Conservation (phyloP, 1,140 invertebrate genomes). For the Hypothenemus hampei region DNA sequence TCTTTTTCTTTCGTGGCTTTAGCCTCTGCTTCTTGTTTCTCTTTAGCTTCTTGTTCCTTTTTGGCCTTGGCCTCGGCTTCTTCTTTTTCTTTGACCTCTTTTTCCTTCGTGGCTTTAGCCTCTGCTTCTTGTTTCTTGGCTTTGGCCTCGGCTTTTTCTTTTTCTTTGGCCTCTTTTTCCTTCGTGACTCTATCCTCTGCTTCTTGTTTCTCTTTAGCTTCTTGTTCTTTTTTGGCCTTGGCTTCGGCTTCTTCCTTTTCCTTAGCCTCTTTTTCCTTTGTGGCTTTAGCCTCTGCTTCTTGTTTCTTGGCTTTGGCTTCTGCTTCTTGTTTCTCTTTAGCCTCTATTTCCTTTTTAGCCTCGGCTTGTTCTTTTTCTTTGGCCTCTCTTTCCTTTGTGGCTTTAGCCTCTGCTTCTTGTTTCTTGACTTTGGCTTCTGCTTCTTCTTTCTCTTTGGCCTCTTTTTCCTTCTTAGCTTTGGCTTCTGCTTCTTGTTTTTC, state of each 20-base stretch:
- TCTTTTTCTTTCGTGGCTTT: slow-evolving; percentile 29
- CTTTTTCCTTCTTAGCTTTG: slow-evolving; percentile 1
- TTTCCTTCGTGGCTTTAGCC: slow-evolving; percentile 26
- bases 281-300: too few relatives aligned
- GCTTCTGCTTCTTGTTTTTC: too few relatives aligned
- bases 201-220: slow-evolving; percentile 9
- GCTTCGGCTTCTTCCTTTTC: slow-evolving; percentile 11
- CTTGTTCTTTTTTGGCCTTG: slow-evolving; percentile 23
- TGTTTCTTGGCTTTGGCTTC: slow-evolving; percentile 32
- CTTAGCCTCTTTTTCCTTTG: slow-evolving; percentile 29
- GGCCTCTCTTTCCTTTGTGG: slow-evolving; percentile 4
- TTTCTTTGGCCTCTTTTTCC: slow-evolving; percentile 23
- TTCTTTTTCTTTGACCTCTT: slow-evolving; percentile 30
- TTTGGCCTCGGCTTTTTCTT: slow-evolving; percentile 26
- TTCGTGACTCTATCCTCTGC: slow-evolving; percentile 17
- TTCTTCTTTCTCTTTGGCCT: too few relatives aligned
- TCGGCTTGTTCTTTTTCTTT: slow-evolving; percentile 7
- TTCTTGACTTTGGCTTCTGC: slow-evolving; percentile 9
- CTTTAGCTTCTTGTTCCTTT: slow-evolving; percentile 26
- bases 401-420: slow-evolving; percentile 6
- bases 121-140: slow-evolving; percentile 21
- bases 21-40: slow-evolving; percentile 22
- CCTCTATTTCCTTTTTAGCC: slow-evolving; percentile 22
- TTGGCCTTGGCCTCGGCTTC: slow-evolving; percentile 23
- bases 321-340: slow-evolving; percentile 11